Conservation (phyloP, 1,140 invertebrate genomes). For the Thrips palmi region DNA sequence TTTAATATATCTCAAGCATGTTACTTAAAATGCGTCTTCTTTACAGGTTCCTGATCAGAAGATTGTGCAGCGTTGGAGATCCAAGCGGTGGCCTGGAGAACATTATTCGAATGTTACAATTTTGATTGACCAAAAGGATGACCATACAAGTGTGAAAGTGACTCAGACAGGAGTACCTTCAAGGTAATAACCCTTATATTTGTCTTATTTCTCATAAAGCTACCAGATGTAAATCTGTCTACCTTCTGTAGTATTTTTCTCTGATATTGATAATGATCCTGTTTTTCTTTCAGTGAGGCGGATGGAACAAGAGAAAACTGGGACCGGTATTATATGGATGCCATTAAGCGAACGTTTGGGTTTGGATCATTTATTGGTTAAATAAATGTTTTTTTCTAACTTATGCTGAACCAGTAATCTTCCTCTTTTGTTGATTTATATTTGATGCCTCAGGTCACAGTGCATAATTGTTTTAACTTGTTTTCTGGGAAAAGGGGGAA, state of each 20-base stretch:
- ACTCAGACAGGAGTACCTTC: constrained; percentile 63
- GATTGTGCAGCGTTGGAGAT: constrained; percentile 86
- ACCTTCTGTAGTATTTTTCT: neutral
- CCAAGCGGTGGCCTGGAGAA: constrained; percentile 82
- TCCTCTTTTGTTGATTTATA: too few species aligned
- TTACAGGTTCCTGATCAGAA: constrained; percentile 49
- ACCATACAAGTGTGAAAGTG: constrained; percentile 63
- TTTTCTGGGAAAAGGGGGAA: too few species aligned
- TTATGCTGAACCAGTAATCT: too few species aligned
- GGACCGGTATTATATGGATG: constrained; percentile 81
- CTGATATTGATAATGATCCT: neutral
- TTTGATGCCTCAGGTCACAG: too few species aligned
- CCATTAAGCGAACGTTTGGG: constrained; percentile 82
- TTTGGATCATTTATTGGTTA: constrained; percentile 69
- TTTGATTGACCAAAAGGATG: constrained; percentile 60
- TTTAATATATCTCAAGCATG: too few species aligned
- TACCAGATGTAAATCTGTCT: neutral
- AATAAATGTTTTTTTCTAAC: too few species aligned
- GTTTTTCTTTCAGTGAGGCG: constrained; percentile 36
- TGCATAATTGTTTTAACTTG: too few species aligned
- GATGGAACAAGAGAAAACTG: constrained; percentile 74
- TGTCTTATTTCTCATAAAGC: constrained; percentile 1
- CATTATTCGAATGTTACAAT: constrained; percentile 83
- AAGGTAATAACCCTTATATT: constrained; percentile 23
- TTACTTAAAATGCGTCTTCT: constrained; percentile 3